Percentiles rank a stretch among this genome's conserved stretches.
phyloP scores from a whole-genome alignment of 2,888 invertebrate genomes.

The Alloplasta piceator region DNA sequence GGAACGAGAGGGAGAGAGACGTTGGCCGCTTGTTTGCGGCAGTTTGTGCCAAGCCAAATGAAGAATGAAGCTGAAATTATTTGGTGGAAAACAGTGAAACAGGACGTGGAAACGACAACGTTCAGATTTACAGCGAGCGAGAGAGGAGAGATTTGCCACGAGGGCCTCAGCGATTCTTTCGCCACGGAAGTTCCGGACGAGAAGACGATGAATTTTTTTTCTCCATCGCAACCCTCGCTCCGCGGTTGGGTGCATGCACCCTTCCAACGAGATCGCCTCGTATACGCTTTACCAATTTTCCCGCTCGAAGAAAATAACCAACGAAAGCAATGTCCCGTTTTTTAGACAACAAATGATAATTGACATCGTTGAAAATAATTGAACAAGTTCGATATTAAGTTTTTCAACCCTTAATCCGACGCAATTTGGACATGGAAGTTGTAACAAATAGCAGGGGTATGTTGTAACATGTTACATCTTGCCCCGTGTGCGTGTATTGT shows the following conservation, averaged over 20 bases:
- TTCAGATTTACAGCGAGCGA: constrained; percentile 79
- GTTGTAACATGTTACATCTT: no score
- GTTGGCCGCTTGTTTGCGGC: constrained; percentile 82
- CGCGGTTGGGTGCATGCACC: not conserved
- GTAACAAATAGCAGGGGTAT: no score
- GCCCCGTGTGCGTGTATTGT: no score
- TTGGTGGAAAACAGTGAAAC: constrained; percentile 83
- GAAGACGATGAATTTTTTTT: constrained; percentile 59
- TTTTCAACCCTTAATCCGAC: no score
- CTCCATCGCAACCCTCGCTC: not conserved
- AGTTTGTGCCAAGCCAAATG: constrained; percentile 83
- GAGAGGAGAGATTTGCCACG: constrained; percentile 62
- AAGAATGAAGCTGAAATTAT: constrained; percentile 84
- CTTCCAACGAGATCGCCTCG: not conserved
- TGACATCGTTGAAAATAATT: no score
- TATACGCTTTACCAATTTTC: not conserved
- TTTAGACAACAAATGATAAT: no score
- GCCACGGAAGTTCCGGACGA: constrained; percentile 32
- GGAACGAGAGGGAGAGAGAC: constrained; percentile 30
- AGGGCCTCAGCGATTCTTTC: constrained; percentile 40
- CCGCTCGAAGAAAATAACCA: not conserved
- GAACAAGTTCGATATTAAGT: no score
- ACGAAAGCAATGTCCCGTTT: no score
- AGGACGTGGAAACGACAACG: constrained; percentile 83
- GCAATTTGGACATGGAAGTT: no score